These are phyloP conservation scores for Holacanthella duospinosa DNA, from an alignment of 2,888 invertebrate species.

Conservation along the genomic window DNA sequence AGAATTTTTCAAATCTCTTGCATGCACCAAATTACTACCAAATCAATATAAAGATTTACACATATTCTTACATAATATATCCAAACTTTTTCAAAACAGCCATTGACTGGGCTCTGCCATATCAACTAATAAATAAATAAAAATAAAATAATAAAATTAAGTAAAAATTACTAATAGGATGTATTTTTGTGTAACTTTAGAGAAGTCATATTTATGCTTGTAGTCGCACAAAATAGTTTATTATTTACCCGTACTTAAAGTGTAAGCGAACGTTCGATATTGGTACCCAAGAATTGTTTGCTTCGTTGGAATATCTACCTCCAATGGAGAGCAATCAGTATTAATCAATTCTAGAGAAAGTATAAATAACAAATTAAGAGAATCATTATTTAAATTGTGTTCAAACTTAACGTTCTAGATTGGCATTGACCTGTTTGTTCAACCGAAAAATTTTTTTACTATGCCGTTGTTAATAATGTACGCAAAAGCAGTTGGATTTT, in stretches of 20 bases:
- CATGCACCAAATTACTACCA: no score
- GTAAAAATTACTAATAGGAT: neutral
- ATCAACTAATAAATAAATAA: no score
- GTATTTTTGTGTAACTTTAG: neutral
- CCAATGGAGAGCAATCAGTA: no score
- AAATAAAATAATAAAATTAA: no score
- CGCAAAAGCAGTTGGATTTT: neutral
- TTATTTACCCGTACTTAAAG: neutral
- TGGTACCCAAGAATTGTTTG: neutral
- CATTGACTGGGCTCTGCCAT: no score
- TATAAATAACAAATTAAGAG: no score
- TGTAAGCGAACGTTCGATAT: neutral
- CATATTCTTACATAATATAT: no score
- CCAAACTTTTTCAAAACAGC: no score
- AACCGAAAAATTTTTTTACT: neutral
- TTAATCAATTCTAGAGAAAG: no score
- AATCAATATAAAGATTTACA: no score
- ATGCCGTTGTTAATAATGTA: neutral
- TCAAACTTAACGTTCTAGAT: neutral
- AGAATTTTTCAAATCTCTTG: no score
- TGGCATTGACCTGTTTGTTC: neutral
- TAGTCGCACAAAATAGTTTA: neutral
- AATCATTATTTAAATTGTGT: no score
- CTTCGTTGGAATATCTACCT: neutral
- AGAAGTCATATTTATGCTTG: neutral